phyloP scores from a whole-genome alignment of 2,113 vertebrate species.

The Centropristis striata region DNA sequence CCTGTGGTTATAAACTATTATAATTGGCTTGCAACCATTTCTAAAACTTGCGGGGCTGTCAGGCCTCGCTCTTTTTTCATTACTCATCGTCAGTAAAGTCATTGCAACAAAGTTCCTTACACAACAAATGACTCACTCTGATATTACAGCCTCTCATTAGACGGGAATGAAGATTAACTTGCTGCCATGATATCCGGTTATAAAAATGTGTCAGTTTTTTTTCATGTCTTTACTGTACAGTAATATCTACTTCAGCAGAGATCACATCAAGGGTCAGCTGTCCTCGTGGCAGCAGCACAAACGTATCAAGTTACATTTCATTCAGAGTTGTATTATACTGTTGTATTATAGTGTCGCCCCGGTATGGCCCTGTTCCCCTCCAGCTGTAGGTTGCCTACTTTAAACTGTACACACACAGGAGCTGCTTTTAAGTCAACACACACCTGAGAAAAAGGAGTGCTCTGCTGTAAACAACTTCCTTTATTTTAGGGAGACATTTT shows the following conservation, averaged over 20 bases:
- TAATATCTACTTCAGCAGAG: background rate
- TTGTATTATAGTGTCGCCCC: background rate
- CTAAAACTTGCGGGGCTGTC: background rate
- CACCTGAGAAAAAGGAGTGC: background rate
- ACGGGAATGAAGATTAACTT: slow-evolving; percentile 29
- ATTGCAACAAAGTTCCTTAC: slow-evolving; percentile 16
- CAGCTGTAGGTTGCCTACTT: slow-evolving; percentile 34
- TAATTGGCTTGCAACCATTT: background rate
- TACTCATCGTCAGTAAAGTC: slow-evolving; percentile 22
- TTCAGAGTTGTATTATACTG: slow-evolving; percentile 4
- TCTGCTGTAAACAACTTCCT: slow-evolving; percentile 1
- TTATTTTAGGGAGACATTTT: slow-evolving; percentile 16
- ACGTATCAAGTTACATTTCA: background rate
- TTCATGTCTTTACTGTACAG: background rate
- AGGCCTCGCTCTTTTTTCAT: background rate
- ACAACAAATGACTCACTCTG: slow-evolving; percentile 41
- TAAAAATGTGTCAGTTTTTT: background rate
- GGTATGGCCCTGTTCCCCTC: slow-evolving; percentile 23
- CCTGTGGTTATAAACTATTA: background rate
- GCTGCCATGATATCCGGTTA: slow-evolving; percentile 24
- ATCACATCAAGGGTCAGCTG: slow-evolving; percentile 6
- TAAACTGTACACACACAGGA: slow-evolving; percentile 1
- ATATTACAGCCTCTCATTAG: slow-evolving; percentile 35
- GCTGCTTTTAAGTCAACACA: slow-evolving; percentile 20
- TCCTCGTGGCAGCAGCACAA: background rate